Percentiles rank a stretch among this genome's conserved stretches.
These are phyloP conservation scores for Reinhardtius hippoglossoides DNA, from an alignment of 2,113 vertebrate genomes.

Conservation along the genomic window DNA sequence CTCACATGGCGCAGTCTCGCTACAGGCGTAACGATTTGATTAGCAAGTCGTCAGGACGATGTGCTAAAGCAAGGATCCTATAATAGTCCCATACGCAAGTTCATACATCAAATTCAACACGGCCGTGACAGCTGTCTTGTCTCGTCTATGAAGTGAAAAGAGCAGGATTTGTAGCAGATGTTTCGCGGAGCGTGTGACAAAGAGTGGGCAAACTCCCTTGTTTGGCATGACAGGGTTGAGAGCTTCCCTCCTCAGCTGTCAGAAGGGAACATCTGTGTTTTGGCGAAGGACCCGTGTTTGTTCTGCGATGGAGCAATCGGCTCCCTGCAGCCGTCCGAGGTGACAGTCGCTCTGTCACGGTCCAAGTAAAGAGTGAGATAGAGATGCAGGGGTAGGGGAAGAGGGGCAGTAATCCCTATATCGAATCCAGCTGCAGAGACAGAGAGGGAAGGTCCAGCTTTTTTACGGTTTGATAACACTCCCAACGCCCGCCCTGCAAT, in stretches of 20 bases:
- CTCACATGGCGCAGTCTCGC: not conserved
- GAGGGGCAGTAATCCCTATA: conserved; percentile 67
- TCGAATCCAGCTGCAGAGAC: conserved; percentile 67
- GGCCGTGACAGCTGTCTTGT: conserved; percentile 70
- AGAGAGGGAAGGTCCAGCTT: conserved; percentile 52
- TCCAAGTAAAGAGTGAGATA: conserved; percentile 62
- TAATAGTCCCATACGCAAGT: conserved; percentile 26
- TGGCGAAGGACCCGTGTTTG: conserved; percentile 62
- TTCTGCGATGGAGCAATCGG: conserved; percentile 67
- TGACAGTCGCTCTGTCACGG: conserved; percentile 71
- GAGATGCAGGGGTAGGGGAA: conserved; percentile 36
- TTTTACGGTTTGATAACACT: conserved; percentile 29
- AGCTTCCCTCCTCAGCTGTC: conserved; percentile 67
- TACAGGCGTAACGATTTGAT: conserved; percentile 59
- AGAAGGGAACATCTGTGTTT: conserved; percentile 75
- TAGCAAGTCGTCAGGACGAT: conserved; percentile 49
- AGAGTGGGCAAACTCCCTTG: conserved; percentile 61
- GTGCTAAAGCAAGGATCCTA: conserved; percentile 40
- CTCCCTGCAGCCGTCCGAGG: conserved; percentile 69
- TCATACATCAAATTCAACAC: conserved; percentile 44
- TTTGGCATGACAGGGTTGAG: conserved; percentile 71
- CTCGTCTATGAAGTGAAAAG: conserved; percentile 55
- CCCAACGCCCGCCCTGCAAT: conserved; percentile 32
- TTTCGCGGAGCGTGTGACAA: conserved; percentile 52
- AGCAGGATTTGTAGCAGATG: conserved; percentile 67